phyloP scores from a whole-genome alignment of 2,888 invertebrate genomes.

The Drosophila borealis region DNA sequence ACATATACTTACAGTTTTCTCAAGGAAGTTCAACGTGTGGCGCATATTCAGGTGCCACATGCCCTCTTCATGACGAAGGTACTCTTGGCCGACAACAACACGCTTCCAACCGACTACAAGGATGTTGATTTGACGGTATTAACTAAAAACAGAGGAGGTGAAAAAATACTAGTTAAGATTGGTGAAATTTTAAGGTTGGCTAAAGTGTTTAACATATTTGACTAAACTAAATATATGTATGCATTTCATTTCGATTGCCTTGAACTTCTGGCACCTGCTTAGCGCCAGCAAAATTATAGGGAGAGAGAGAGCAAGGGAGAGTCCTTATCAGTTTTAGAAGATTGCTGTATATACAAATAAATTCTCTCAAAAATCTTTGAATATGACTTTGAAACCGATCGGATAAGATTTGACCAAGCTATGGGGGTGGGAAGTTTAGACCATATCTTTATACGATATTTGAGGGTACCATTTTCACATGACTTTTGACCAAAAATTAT shows the following conservation, averaged over 20 bases:
- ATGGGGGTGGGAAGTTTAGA: no score
- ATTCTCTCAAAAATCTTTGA: no score
- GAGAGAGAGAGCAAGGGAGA: not conserved
- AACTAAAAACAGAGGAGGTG: conserved; percentile 65
- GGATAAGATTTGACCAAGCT: no score
- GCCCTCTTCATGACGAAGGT: conserved; percentile 86
- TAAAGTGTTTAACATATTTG: conserved; percentile 76
- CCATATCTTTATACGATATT: no score
- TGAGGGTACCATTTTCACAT: no score
- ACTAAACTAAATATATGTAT: conserved; percentile 25
- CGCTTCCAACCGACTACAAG: conserved; percentile 85
- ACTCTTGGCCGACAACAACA: conserved; percentile 85
- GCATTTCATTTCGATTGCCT: not conserved
- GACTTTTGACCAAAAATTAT: no score
- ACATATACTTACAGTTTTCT: conserved; percentile 69
- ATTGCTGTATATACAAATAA: not conserved
- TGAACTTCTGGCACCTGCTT: not conserved
- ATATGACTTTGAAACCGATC: no score
- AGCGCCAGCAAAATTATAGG: not conserved
- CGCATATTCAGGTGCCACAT: conserved; percentile 85
- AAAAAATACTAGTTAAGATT: conserved; percentile 59
- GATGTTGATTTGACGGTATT: conserved; percentile 84
- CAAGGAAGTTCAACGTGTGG: conserved; percentile 84
- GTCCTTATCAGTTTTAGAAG: conserved; percentile 1
- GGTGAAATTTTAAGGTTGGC: conserved; percentile 69